Percentiles rank a stretch among this genome's conserved stretches.
Evolutionary conservation across 2,888 invertebrate genomes (phyloP).

Genomic region (Hetaerina titia): DNA sequence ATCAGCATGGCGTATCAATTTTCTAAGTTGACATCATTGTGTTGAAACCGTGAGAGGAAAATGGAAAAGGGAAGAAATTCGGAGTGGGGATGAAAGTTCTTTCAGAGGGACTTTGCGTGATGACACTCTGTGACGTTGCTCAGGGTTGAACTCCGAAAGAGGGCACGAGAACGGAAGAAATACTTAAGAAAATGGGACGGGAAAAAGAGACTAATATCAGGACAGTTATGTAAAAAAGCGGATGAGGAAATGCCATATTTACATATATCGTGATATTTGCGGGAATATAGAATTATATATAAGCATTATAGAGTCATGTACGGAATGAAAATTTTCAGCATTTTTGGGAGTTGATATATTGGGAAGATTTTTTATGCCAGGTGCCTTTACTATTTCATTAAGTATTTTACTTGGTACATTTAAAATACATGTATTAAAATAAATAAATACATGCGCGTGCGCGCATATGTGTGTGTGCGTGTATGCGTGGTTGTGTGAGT

Average conservation of each 20-base stretch:
- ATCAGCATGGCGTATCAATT: background rate
- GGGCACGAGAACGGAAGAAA: background rate
- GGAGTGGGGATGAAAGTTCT: background rate
- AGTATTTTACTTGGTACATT: too few relatives aligned
- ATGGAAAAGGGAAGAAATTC: background rate
- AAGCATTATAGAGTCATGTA: background rate
- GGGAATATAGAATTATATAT: background rate
- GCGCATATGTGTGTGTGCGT: too few relatives aligned
- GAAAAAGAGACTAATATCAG: background rate
- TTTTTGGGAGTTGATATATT: background rate
- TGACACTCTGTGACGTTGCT: background rate
- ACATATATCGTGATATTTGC: background rate
- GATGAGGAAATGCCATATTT: background rate
- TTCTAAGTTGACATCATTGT: background rate
- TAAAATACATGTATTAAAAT: too few relatives aligned
- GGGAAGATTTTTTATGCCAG: background rate
- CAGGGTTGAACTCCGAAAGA: background rate
- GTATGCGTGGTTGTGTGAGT: too few relatives aligned
- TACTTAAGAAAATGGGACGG: constrained; percentile 15
- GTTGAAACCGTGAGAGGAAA: background rate
- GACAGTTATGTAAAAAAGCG: background rate
- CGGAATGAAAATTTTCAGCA: background rate
- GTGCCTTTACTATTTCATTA: background rate
- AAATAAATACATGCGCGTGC: too few relatives aligned
- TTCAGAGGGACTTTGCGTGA: background rate